phyloP scores from a whole-genome alignment of 2,888 invertebrate genomes.

The Pomacea canaliculata region DNA sequence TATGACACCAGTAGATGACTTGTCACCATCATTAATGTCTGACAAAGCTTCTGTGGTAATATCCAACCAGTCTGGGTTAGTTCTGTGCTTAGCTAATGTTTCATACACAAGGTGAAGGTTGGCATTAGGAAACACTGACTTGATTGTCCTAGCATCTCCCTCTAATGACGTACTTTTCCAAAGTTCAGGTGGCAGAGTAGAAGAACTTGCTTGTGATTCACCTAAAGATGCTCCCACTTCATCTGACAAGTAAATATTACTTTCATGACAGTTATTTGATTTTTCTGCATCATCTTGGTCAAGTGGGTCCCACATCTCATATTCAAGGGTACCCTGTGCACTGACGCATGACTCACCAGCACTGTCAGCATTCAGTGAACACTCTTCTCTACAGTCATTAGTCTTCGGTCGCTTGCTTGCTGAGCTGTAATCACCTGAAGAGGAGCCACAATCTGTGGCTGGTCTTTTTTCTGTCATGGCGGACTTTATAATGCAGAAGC shows the following conservation, averaged over 20 bases:
- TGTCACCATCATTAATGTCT: slow-evolving; percentile 30
- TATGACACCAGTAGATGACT: slow-evolving; percentile 23
- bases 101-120: slow-evolving; percentile 47
- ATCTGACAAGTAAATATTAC: no score
- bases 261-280: no score
- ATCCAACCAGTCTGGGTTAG: slow-evolving; percentile 48
- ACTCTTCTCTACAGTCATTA: no score
- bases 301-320: neutral
- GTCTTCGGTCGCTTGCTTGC: no score
- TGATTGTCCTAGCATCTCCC: slow-evolving; percentile 47
- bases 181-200: slow-evolving; percentile 14
- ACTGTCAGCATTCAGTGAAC: neutral
- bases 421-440: no score
- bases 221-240: neutral
- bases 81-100: slow-evolving; percentile 41
- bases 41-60: slow-evolving; percentile 50
- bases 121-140: slow-evolving; percentile 39
- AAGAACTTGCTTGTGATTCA: neutral
- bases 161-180: slow-evolving; percentile 46
- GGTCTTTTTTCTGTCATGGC: no score
- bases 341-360: neutral
- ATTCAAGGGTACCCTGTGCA: neutral
- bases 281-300: neutral
- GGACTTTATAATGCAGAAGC: neutral
- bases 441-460: no score